These are phyloP conservation scores for Aradophagus sp. DNA, from an alignment of 1,140 invertebrate genomes.

Conservation along the genomic window DNA sequence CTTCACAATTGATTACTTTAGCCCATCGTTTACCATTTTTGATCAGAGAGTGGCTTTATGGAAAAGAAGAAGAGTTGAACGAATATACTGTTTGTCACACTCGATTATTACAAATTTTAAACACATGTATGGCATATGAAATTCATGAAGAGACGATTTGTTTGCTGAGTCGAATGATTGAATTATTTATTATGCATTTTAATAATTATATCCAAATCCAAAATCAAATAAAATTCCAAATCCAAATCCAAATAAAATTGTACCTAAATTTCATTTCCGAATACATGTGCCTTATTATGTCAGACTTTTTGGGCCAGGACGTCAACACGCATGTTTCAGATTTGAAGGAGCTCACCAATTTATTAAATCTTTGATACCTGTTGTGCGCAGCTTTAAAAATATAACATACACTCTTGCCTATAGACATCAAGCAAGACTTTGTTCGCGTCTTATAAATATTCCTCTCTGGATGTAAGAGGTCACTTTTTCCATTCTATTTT, in stretches of 20 bases:
- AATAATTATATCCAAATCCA: constrained; percentile 30
- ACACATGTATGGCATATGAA: constrained; percentile 41
- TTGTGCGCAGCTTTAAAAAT: constrained; percentile 46
- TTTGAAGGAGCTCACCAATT: constrained; percentile 27
- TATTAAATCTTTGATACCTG: constrained; percentile 25
- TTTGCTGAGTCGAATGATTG: constrained; percentile 34
- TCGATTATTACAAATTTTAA: constrained; percentile 42
- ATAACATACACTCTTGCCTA: constrained; percentile 36
- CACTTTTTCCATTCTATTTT: no score
- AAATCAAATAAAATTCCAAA: no score
- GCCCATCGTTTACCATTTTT: constrained; percentile 29
- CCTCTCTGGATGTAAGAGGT: no score
- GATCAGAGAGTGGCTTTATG: constrained; percentile 12
- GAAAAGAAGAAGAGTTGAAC: neutral
- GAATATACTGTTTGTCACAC: constrained; percentile 18
- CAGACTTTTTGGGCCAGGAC: constrained; percentile 31
- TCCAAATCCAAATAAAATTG: constrained; percentile 8
- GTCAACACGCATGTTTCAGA: constrained; percentile 22
- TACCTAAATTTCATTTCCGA: constrained; percentile 49
- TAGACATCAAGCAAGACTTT: constrained; percentile 35
- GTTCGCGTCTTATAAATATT: constrained; percentile 12
- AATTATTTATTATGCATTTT: constrained; percentile 25
- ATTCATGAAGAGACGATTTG: constrained; percentile 20
- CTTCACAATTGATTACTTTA: constrained; percentile 25
- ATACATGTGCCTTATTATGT: constrained; percentile 44